Evolutionary conservation across 2,113 vertebrate species (phyloP), one percentile per base, ranked within the genome.

Genomic region (Dicerorhinus sumatrensis): DNA sequence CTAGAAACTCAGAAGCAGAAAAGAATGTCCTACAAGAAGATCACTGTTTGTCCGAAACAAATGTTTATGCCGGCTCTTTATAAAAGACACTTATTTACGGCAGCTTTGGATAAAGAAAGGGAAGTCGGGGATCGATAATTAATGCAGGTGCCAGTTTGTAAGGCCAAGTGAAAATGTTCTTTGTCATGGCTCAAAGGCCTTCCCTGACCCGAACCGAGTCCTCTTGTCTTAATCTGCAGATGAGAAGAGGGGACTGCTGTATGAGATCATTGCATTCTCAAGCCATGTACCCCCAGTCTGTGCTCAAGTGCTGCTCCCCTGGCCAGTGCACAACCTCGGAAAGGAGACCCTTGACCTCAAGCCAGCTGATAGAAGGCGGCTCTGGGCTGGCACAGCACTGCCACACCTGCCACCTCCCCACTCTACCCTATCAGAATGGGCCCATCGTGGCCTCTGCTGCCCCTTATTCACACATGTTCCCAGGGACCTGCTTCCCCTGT

Each of bases 1-100:
- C 72, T 65, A 80, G 73, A 80, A 95, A 89, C 63, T 94, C 56
- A 70, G 80, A 92, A 70, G 72, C 51, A 85, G 91, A 92, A 77
- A 94, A 96, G 54, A 88, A 82, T 77, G 60, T 72, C 33, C 65
- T 92, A 42, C 8, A 56, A 51, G 54, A 58, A 91, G 63, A 62
- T 94, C 54, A 23, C 76, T 58, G 18, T 76, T 86, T 93, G 67
- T 96, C 79, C 79, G 86, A 95, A 95, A 86, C 83, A 93, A 62
- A 96, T 88, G 46, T 95, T 91, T 89, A 63, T 85, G 48, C 75
- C 91, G 89, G 25, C 27, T 62, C 17, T 91, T 97, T 89, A 94
- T 54, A 77, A 86, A 82, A 83, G 73, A 80, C 13, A 33, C 39
- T 36, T 33, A 79, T 88, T 77, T n/a, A 25, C 0, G 10, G 67